Evolutionary conservation across 1,140 invertebrate species (phyloP).

Genomic region (Mercenaria mercenaria): DNA sequence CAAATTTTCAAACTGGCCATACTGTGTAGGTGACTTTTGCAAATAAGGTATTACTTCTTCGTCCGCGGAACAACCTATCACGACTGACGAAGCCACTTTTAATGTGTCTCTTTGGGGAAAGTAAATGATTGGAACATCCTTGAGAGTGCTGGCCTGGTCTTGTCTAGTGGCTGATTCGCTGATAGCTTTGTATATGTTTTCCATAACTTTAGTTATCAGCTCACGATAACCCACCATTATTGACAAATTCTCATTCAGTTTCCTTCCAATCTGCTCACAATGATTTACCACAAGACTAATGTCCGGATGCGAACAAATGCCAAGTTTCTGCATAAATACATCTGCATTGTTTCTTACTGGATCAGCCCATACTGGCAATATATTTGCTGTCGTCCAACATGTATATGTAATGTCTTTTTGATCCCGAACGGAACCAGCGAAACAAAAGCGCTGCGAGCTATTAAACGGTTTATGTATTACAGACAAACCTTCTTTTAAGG

Average conservation of each 20-base stretch:
- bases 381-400: constrained; percentile 6
- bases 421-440: not conserved
- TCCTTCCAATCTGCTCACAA: not conserved
- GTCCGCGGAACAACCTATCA: not conserved
- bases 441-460: not conserved
- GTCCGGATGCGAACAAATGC: not conserved
- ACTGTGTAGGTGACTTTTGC: not conserved
- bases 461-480: not conserved
- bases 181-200: not conserved
- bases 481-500: not conserved
- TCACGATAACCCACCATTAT: not conserved
- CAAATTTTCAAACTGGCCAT: not conserved
- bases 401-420: too few relatives aligned
- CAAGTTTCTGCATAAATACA: not conserved
- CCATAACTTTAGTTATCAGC: not conserved
- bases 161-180: not conserved
- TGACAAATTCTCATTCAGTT: not conserved
- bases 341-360: not conserved
- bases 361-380: not conserved
- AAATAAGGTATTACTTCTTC: not conserved
- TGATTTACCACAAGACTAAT: not conserved
- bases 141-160: not conserved
- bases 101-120: not conserved
- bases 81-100: not conserved
- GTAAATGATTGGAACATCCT: not conserved